Evolutionary conservation across 2,113 vertebrate species (phyloP), one percentile per base, ranked within the genome.

Genomic region (Baryphthengus martii): DNA sequence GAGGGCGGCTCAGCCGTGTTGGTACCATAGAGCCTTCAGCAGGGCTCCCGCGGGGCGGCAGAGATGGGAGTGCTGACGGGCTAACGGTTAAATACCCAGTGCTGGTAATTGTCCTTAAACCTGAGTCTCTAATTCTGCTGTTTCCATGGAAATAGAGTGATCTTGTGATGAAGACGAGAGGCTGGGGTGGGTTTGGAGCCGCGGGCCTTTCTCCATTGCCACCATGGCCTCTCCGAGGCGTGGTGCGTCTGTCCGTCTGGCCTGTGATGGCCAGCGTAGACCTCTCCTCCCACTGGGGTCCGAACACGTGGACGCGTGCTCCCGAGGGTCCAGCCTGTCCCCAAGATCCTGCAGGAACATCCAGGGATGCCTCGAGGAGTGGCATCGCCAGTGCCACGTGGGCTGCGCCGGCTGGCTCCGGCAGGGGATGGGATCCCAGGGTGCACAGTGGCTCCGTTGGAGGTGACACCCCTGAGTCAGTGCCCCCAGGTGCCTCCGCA

Each of bases 61-160:
- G 7, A 11, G 49, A 61, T 29, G 59, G 61, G 37, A 74, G 45
- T 7, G 29, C 58, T 61, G 82, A 14, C 21, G 18, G 81, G 42
- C 90, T 50, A 88, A 44, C 35, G 24, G 73, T 50, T 77, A 81
- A 70, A 77, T 63, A 86, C 81, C 42, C 23, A 1, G 2, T 8
- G 77, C 8, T 67, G 87, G 84, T 91, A 81, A 91, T 93, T 82
- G 91, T 49, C 89, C 62, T 81, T 84, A 88, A 12, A 13, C 33
- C 1, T 2, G 83, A 96, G 89, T 63, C 95, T 96, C 87, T 85
- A 95, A 96, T 96, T 96, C 87, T 91, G 92, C 85, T 2, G 96
- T 96, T 96, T 89, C 96, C 93, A 96, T 96, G 95, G 96, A 87
- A 93, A 96, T 94, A 31, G 92, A 89, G 33, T 14, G 16, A 95